Evolutionary conservation across 1,140 invertebrate genomes (phyloP).

Genomic region (Macrocentrus cingulum): DNA sequence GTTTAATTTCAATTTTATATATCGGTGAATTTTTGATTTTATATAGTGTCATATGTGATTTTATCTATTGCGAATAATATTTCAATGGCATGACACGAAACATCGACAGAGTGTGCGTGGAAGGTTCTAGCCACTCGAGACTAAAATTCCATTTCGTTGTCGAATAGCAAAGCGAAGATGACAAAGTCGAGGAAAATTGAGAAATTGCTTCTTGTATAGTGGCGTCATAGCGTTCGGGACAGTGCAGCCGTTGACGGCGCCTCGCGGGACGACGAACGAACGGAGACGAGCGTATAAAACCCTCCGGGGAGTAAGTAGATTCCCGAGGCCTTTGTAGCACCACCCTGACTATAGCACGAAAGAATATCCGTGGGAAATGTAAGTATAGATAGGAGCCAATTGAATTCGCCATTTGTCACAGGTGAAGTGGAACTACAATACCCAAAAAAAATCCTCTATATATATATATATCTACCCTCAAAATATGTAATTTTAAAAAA

Average conservation of each 20-base stretch:
- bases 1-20: too few relatives aligned
- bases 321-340: conserved; percentile 39
- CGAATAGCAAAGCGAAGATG: conserved; percentile 58
- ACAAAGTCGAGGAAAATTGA: conserved; percentile 59
- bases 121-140: conserved; percentile 34
- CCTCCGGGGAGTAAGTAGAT: conserved; percentile 47
- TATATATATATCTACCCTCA: too few relatives aligned
- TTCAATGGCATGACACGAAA: conserved; percentile 14
- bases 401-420: conserved; percentile 28
- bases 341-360: conserved; percentile 19
- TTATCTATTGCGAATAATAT: neutral
- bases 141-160: conserved; percentile 56
- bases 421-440: neutral
- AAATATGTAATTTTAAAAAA: too few relatives aligned
- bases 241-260: conserved; percentile 31
- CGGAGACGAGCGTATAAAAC: conserved; percentile 30
- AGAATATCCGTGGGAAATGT: conserved; percentile 29
- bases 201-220: conserved; percentile 53
- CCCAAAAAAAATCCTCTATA: neutral
- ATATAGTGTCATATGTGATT: too few relatives aligned
- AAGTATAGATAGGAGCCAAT: conserved; percentile 35
- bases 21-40: too few relatives aligned
- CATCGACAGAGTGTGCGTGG: conserved; percentile 21
- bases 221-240: conserved; percentile 26
- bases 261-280: conserved; percentile 31